phyloP scores from a whole-genome alignment of 2,113 vertebrate species.

The Ammodytes dubius region DNA sequence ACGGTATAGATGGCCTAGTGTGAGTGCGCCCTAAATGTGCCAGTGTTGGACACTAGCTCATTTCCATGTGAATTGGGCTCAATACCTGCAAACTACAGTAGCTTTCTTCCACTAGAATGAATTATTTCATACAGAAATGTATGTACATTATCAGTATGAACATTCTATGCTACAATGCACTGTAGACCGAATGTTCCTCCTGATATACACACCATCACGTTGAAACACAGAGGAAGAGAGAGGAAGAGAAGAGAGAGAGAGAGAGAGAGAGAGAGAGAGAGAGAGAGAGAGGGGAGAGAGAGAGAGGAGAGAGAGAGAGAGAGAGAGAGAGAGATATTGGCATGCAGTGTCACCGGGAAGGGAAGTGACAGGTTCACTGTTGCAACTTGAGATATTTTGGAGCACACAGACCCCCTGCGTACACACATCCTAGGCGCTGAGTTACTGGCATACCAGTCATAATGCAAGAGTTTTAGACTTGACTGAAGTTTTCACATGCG shows the following conservation, averaged over 20 bases:
- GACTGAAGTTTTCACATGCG: not conserved
- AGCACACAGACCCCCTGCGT: not conserved
- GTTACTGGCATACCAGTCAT: slow-evolving; percentile 21
- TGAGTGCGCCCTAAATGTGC: not conserved
- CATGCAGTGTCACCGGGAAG: slow-evolving; percentile 7
- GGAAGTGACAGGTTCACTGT: slow-evolving; percentile 61
- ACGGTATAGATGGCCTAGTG: too few species aligned
- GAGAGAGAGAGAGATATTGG: not conserved
- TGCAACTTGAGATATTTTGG: slow-evolving; percentile 52
- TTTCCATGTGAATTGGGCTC: not conserved
- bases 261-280: not conserved
- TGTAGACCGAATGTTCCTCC: not conserved
- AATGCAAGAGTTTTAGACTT: slow-evolving; percentile 4
- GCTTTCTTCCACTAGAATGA: not conserved
- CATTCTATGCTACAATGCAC: not conserved
- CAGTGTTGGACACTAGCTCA: not conserved
- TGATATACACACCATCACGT: not conserved
- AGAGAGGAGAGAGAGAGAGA: not conserved
- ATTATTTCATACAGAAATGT: not conserved
- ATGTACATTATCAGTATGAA: not conserved
- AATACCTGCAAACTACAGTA: not conserved
- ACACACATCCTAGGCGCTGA: not conserved
- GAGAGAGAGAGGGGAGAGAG: not conserved
- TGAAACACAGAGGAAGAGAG: not conserved
- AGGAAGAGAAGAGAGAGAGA: not conserved